These are phyloP conservation scores for Rhodeus uyekii DNA, from an alignment of 2,797 vertebrate species.

Conservation along the genomic window DNA sequence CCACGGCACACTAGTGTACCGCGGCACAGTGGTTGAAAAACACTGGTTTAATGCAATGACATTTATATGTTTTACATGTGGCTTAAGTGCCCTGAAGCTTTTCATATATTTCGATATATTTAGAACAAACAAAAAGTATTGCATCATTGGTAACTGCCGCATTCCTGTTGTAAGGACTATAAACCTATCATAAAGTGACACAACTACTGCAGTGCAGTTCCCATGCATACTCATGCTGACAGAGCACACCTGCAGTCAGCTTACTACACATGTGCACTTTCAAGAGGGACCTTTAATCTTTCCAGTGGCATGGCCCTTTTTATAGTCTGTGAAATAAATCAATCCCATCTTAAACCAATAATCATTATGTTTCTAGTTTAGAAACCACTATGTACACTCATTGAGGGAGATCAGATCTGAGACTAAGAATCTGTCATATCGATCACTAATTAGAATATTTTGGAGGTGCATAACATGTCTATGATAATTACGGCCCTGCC, in stretches of 20 bases:
- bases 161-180: neutral
- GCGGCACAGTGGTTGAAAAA: no score
- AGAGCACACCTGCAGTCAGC: conserved; percentile 35
- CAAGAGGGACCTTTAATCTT: neutral
- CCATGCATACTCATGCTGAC: conserved; percentile 30
- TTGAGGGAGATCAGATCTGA: neutral
- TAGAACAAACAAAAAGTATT: neutral
- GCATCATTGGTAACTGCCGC: neutral
- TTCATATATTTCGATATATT: neutral
- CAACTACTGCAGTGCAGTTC: conserved; percentile 26
- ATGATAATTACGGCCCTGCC: neutral
- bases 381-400: conserved; percentile 2
- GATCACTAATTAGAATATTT: neutral
- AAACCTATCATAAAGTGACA: conserved; percentile 5
- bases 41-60: neutral
- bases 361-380: conserved; percentile 9
- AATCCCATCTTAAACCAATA: neutral
- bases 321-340: neutral
- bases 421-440: neutral
- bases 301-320: conserved; percentile 6
- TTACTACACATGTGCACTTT: conserved; percentile 16
- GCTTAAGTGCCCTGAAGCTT: neutral
- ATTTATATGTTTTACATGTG: neutral
- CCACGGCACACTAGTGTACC: no score
- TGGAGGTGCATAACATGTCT: neutral